Base-by-base conservation (phyloP, 2,797 vertebrate species). In the Gephyroberyx darwinii region DNA sequence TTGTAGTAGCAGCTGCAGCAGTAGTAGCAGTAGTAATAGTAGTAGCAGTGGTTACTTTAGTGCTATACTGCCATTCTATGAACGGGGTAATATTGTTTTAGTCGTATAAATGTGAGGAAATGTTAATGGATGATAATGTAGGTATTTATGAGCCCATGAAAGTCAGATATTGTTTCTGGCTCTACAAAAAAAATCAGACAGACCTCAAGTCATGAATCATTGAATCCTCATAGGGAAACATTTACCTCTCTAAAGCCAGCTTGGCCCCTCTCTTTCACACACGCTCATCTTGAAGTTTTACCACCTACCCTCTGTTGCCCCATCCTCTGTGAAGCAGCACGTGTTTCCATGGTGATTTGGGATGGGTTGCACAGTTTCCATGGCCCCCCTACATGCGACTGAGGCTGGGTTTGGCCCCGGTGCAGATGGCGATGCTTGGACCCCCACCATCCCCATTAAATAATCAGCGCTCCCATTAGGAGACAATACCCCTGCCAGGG, bases 61-160 rank as follows among this genome's bases (percentile, higher is more conserved):
- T 65, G 69, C 52, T 39, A 30, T 16, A 6, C 39, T 67, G 58
- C 47, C 57, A 55, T 53, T 65, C 54, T 60, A 41, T 65, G 53
- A 65, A 3, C 59, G 74, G 6, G 1, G 51, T 61, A 35, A 75
- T 74, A 70, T 74, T 84, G 62, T 71, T 71, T 69, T 57, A 69
- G 77, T 62, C 45, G 50, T 61, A 65, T 60, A 66, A 80, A 75
- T 74, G 65, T 74, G 58, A 52, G 59, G 31, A 81, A 79, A 84
- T 88, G 80, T 84, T 89, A 88, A 89, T 85, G 77, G 86, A 84
- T 85, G 75, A 83, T 88, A 90, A 89, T 89, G 67, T 79, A 22
- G 77, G 70, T 69, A 74, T 85, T 90, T 88, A 80, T 86, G 82
- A 89, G 82, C 83, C 90, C 86, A 90, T 91, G 83, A 85, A 90